Conservation (phyloP, 2,113 vertebrate species). For the Cyanoliseus patagonus region DNA sequence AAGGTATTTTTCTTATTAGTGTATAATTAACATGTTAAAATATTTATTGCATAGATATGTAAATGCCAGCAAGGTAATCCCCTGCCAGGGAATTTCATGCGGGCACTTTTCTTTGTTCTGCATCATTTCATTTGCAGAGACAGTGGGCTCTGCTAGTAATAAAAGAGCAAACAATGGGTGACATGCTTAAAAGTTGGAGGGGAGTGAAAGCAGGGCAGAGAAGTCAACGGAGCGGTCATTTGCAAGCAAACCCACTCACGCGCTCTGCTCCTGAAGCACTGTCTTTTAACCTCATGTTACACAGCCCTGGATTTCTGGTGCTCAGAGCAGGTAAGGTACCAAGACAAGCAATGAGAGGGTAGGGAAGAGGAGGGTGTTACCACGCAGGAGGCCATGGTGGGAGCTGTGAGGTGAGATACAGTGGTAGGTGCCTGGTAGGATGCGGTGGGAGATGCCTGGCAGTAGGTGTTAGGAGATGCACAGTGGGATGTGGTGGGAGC, state of each 20-base stretch:
- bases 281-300: slow-evolving; percentile 4
- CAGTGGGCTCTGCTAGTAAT: slow-evolving; percentile 51
- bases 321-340: neutral
- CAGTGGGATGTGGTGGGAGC: neutral
- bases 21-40: slow-evolving; percentile 80
- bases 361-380: neutral
- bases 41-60: slow-evolving; percentile 76
- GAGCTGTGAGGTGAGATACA: rapidly evolving
- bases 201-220: neutral
- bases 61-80: slow-evolving; percentile 74
- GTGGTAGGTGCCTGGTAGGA: too few relatives aligned
- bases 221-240: slow-evolving; percentile 36
- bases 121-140: slow-evolving; percentile 58
- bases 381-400: neutral
- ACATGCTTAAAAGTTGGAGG: slow-evolving; percentile 40
- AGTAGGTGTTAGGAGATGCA: neutral
- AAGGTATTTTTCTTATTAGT: slow-evolving; percentile 78
- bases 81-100: slow-evolving; percentile 55
- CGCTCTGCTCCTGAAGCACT: neutral
- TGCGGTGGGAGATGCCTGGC: neutral
- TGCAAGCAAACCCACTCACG: slow-evolving; percentile 15
- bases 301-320: neutral
- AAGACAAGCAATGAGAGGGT: neutral
- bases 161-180: slow-evolving; percentile 58
- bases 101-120: slow-evolving; percentile 63